phyloP scores from a whole-genome alignment of 2,113 vertebrate genomes.

The Muntiacus reevesi region DNA sequence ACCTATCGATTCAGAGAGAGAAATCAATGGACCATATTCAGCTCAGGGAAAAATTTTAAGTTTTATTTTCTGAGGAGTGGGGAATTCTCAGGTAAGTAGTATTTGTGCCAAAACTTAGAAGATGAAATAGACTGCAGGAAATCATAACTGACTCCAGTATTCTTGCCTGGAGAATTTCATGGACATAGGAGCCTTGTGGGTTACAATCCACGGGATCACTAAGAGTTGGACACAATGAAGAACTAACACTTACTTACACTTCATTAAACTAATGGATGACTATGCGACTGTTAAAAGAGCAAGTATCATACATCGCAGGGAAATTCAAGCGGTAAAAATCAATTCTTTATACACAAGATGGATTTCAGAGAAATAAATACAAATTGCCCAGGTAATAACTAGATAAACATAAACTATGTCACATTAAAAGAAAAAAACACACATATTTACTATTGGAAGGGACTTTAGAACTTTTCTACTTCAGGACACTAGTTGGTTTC shows the following conservation, averaged over 20 bases:
- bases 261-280: not conserved
- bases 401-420: not conserved
- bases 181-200: not conserved
- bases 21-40: not conserved
- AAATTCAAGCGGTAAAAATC: not conserved
- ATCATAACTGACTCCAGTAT: not conserved
- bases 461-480: not conserved
- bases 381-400: not conserved
- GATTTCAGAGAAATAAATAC: conserved; percentile 9
- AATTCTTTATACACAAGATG: not conserved
- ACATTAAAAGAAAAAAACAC: not conserved
- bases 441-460: not conserved
- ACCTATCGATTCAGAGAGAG: not conserved
- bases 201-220: not conserved
- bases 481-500: not conserved
- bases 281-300: not conserved
- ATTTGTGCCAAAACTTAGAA: not conserved
- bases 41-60: not conserved
- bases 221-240: not conserved
- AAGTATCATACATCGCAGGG: not conserved
- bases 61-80: not conserved
- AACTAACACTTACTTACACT: not conserved
- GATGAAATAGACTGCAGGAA: not conserved
- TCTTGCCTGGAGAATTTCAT: not conserved
- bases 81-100: not conserved